Evolutionary conservation across 1,140 invertebrate genomes (phyloP), one percentile per base, ranked within the genome.

Genomic region (Araneus ventricosus): DNA sequence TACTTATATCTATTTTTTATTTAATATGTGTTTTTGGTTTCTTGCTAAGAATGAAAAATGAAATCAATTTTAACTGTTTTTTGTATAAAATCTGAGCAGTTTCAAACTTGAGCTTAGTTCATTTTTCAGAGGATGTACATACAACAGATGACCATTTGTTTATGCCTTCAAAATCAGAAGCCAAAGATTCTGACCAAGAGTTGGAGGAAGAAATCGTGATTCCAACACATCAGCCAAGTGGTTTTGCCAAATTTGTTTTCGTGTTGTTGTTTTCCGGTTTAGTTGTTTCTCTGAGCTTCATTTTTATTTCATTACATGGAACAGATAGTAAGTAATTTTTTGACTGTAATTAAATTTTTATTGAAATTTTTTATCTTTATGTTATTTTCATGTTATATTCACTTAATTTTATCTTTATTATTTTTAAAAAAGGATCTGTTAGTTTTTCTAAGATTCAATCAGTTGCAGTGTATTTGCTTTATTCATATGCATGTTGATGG

Each of bases 241-340:
- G 10, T 7, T 79, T 90, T 75, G 97, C 97, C 10, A 98, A 97
- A 95, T 96, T 98, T 67, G 96, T 98, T 93, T 98, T 98, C 95
- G 98, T 98, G 94, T 95, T 96, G 4, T 95, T 98, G 22, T 96
- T 98, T 75, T 97, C 96, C 34, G 96, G 97, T 87, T 96, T 98
- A 34, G 95, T 97, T 94, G 96, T 97, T 59, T 96, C 97, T 24
- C 96, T 98, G 94, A 97, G 97, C 88, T 95, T 98, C 70, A 97
- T 98, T 93, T 97, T 98, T 94, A 95, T 97, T 80, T 97, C 98
- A 95, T 97, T 98, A 94, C 96, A 97, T 94, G 97, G 97, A 59
- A 96, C 97, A 79, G 97, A 98, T 95, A 96, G 97, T 98, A 95
- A 97, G 96, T 96, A 27, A 45, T 59, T 63, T 75, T 70, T 52